Conservation (phyloP, 2,888 invertebrate species). For the Nephrotoma guestfalica region DNA sequence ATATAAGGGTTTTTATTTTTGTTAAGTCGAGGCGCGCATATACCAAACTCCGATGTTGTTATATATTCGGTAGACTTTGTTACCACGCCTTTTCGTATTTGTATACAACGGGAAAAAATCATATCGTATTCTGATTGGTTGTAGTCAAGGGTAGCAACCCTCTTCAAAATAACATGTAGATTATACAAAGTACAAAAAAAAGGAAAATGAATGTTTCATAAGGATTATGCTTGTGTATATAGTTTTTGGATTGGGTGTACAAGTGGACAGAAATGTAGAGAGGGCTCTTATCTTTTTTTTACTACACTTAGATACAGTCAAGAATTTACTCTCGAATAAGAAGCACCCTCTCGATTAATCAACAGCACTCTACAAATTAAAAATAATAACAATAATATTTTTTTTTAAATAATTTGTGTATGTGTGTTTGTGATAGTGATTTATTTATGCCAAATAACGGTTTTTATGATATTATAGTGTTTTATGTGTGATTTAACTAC, state of each 20-base stretch:
- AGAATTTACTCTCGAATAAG: slow-evolving; percentile 3
- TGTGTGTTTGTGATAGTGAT: not conserved
- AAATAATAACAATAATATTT: not conserved
- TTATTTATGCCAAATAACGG: not conserved
- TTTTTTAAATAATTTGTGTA: not conserved
- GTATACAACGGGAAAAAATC: not conserved
- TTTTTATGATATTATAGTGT: not conserved
- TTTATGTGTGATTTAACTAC: not conserved
- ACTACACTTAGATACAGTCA: slow-evolving; percentile 3
- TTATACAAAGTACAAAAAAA: not conserved
- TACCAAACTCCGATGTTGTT: not conserved
- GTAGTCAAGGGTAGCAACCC: slow-evolving; percentile 2
- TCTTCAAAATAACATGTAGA: not conserved
- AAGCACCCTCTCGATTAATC: slow-evolving; percentile 4
- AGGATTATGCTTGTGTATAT: not conserved
- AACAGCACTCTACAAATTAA: slow-evolving; percentile 1
- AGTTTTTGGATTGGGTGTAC: not conserved
- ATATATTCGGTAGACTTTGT: not conserved
- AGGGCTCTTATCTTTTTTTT: slow-evolving; percentile 4
- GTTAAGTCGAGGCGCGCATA: not conserved
- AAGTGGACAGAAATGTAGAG: not conserved
- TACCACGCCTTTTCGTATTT: not conserved
- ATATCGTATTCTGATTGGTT: not conserved
- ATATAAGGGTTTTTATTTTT: not conserved
- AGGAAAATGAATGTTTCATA: slow-evolving; percentile 1